phyloP scores from a whole-genome alignment of 1,140 invertebrate species.

The Babylonia areolata region DNA sequence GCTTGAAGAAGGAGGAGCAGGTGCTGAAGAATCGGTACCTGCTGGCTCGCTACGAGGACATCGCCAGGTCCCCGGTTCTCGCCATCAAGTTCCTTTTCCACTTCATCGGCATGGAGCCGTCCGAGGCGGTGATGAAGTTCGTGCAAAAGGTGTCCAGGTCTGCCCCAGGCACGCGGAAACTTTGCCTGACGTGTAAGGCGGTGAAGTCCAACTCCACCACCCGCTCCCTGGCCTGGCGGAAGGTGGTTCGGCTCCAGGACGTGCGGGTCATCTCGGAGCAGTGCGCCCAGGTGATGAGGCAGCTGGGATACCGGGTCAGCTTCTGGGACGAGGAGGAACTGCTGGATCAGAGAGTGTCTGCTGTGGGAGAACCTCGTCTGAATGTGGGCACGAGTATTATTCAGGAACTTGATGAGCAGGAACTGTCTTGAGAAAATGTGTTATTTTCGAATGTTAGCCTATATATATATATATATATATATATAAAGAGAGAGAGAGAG shows the following conservation, averaged over 20 bases:
- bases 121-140: not conserved
- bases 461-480: no score
- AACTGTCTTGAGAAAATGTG: no score
- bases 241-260: not conserved
- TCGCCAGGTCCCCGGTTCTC: not conserved
- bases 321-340: not conserved
- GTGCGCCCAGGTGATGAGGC: not conserved
- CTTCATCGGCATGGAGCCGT: not conserved
- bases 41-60: conserved; percentile 30
- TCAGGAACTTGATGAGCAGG: not conserved
- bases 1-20: not conserved
- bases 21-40: not conserved
- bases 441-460: no score
- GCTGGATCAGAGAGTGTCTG: not conserved
- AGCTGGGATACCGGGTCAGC: conserved; percentile 13
- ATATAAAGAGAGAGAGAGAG: no score
- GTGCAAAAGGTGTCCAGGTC: not conserved
- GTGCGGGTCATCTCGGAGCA: not conserved
- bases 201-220: not conserved
- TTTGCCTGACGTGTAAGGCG: not conserved
- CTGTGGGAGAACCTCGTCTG: not conserved
- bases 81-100: not conserved
- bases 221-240: not conserved
- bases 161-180: not conserved
- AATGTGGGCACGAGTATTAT: not conserved